Conservation (phyloP, 2,888 invertebrate genomes). For the Pollenia amentaria region DNA sequence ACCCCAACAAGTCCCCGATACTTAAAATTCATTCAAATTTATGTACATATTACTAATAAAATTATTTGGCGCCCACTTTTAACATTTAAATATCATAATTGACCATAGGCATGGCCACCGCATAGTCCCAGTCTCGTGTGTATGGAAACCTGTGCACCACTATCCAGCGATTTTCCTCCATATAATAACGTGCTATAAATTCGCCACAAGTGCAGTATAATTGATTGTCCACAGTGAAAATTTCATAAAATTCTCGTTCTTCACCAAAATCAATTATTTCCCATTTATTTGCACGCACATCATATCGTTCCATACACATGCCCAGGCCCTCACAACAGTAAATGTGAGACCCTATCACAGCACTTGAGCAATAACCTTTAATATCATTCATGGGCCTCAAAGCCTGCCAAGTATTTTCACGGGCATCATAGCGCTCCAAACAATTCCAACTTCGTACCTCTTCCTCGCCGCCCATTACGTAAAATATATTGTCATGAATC, state of each 20-base stretch:
- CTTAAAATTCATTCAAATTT: too few relatives aligned
- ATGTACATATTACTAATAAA: too few relatives aligned
- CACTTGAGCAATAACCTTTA: constrained; percentile 79
- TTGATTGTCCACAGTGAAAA: constrained; percentile 78
- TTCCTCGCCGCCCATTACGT: constrained; percentile 80
- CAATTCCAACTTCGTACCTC: constrained; percentile 78
- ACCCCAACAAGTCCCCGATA: too few relatives aligned
- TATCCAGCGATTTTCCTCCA: constrained; percentile 76
- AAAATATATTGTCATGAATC: constrained; percentile 76
- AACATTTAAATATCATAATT: constrained; percentile 63
- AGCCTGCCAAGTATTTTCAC: constrained; percentile 77
- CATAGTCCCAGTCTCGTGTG: constrained; percentile 79
- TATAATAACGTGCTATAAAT: constrained; percentile 77
- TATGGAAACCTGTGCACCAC: constrained; percentile 76
- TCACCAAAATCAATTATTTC: constrained; percentile 79
- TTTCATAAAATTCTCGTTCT: constrained; percentile 79
- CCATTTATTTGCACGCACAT: constrained; percentile 78
- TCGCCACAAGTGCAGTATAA: constrained; percentile 78
- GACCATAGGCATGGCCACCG: constrained; percentile 77
- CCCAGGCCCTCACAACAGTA: constrained; percentile 80
- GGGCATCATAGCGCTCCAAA: constrained; percentile 78
- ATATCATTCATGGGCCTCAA: constrained; percentile 77
- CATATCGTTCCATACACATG: constrained; percentile 79
- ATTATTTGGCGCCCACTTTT: neutral
- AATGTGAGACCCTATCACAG: constrained; percentile 77